Percentiles rank a stretch among this genome's conserved stretches.
These are phyloP conservation scores for Dasypus novemcinctus DNA, from an alignment of 2,113 vertebrate genomes.

Conservation along the genomic window DNA sequence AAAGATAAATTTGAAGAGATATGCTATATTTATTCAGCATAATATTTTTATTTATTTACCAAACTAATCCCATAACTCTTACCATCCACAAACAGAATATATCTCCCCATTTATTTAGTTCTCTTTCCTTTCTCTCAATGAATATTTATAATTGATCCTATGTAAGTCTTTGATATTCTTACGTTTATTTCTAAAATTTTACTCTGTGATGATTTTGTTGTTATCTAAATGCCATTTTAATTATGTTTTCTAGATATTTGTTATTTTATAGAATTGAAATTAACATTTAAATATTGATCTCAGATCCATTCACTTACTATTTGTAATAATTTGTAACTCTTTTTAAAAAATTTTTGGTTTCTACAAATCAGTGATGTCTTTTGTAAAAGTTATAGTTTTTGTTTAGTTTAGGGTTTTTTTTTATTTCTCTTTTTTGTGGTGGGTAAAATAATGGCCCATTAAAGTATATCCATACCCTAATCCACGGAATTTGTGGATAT, in stretches of 20 bases:
- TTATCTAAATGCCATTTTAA: not conserved
- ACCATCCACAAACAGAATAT: not conserved
- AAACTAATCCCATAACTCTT: not conserved
- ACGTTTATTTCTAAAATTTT: not conserved
- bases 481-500: too few relatives aligned
- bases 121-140: not conserved
- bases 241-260: not conserved
- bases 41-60: not conserved
- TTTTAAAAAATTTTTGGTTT: not conserved
- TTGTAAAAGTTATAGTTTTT: not conserved
- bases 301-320: not conserved
- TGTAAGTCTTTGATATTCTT: not conserved
- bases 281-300: not conserved
- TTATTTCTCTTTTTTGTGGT: not conserved
- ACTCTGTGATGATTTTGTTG: not conserved
- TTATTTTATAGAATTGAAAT: not conserved
- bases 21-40: not conserved
- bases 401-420: not conserved
- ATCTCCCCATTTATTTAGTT: not conserved
- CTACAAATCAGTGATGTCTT: not conserved
- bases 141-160: not conserved
- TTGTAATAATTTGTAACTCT: not conserved
- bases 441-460: not conserved
- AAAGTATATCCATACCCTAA: not conserved
- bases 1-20: not conserved